A percentile compares a stretch with the other conserved stretches of the same genome.
These are phyloP conservation scores for Etheostoma spectabile DNA, from an alignment of 2,113 vertebrate species.

Conservation along the genomic window DNA sequence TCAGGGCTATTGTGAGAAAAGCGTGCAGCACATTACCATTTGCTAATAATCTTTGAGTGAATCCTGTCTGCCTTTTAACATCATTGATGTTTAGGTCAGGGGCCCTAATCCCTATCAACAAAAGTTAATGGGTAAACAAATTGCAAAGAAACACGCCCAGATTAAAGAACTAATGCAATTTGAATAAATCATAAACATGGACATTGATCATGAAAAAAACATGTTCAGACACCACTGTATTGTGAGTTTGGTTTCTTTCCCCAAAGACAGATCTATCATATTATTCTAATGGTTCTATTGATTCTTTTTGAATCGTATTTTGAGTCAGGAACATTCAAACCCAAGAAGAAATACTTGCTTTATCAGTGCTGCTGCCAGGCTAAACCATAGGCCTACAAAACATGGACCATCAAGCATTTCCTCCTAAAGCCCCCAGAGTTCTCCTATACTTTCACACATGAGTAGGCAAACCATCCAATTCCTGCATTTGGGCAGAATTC, in stretches of 20 bases:
- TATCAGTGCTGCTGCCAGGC: slow-evolving; percentile 27
- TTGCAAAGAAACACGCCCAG: slow-evolving; percentile 13
- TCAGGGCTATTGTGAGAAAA: slow-evolving; percentile 50
- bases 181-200: not conserved
- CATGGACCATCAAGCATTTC: slow-evolving; percentile 61
- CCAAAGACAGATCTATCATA: not conserved
- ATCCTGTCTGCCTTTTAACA: slow-evolving; percentile 55
- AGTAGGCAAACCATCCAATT: slow-evolving; percentile 60
- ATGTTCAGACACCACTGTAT: not conserved
- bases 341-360: slow-evolving; percentile 26
- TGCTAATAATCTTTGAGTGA: slow-evolving; percentile 58
- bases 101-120: slow-evolving; percentile 54
- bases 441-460: slow-evolving; percentile 64
- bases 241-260: not conserved
- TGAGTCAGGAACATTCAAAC: slow-evolving; percentile 7
- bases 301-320: not conserved
- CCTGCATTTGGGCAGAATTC: slow-evolving; percentile 41
- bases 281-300: not conserved
- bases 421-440: slow-evolving; percentile 48
- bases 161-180: slow-evolving; percentile 26
- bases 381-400: slow-evolving; percentile 53
- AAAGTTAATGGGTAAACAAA: slow-evolving; percentile 57
- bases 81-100: slow-evolving; percentile 57
- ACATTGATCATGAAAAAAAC: not conserved
- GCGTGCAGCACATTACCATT: slow-evolving; percentile 44